Evolutionary conservation across 2,888 invertebrate genomes (phyloP).

Genomic region (Papilio gigon): DNA sequence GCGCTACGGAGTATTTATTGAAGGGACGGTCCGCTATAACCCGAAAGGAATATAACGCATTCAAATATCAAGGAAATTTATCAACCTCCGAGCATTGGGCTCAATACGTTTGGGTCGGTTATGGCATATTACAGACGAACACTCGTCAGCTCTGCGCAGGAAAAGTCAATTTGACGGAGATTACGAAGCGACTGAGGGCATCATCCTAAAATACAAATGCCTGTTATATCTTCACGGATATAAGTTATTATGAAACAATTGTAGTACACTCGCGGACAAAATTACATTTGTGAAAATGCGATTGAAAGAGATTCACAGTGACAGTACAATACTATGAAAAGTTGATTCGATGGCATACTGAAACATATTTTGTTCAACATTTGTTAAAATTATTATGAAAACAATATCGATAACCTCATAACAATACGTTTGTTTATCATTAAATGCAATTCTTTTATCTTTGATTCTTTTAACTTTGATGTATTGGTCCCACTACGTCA

Average conservation of each 20-base stretch:
- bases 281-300: neutral
- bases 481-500: too few relatives aligned
- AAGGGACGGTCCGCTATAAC: conserved; percentile 66
- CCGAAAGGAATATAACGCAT: conserved; percentile 75
- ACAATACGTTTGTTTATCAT: too few relatives aligned
- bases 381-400: too few relatives aligned
- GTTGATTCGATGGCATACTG: too few relatives aligned
- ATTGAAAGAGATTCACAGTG: neutral
- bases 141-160: conserved; percentile 76
- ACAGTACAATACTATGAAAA: neutral
- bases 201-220: conserved; percentile 68
- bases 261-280: neutral
- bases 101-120: conserved; percentile 79
- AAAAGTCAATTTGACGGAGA: conserved; percentile 80
- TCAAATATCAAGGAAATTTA: conserved; percentile 80
- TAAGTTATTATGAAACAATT: conserved; percentile 55
- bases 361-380: neutral
- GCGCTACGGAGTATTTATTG: conserved; percentile 66
- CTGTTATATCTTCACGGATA: conserved; percentile 59
- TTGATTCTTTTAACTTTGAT: too few relatives aligned
- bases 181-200: conserved; percentile 69
- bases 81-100: conserved; percentile 73
- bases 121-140: conserved; percentile 76
- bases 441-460: too few relatives aligned
- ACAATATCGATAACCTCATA: too few relatives aligned